phyloP scores from a whole-genome alignment of 2,797 vertebrate genomes.

The Muscicapa striata region DNA sequence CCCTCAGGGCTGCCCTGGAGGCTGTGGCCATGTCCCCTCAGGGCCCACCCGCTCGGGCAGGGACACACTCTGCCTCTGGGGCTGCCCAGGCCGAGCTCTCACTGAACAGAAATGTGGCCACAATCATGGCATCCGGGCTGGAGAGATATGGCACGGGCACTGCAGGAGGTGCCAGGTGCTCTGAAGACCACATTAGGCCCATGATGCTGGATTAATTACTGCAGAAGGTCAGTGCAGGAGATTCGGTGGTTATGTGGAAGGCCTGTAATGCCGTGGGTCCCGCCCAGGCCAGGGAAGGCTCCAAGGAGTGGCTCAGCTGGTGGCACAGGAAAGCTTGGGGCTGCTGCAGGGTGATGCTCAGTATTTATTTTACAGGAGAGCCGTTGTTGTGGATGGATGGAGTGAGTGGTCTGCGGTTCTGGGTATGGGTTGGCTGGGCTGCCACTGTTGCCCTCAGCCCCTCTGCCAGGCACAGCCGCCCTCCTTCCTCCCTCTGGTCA shows the following conservation, averaged over 20 bases:
- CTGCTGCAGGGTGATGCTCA: fast-evolving
- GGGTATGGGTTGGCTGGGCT: fast-evolving
- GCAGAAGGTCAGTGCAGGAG: neutral
- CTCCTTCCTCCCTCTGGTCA: neutral
- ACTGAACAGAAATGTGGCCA: fast-evolving
- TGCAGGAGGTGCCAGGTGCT: neutral
- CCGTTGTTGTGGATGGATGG: neutral
- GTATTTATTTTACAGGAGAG: neutral
- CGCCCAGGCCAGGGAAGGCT: neutral
- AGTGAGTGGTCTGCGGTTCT: fast-evolving
- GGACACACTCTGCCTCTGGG: neutral
- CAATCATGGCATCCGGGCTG: neutral
- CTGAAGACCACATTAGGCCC: neutral
- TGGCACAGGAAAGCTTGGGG: neutral
- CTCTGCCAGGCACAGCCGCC: too few species aligned
- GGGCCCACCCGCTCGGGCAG: neutral
- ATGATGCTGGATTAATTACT: neutral
- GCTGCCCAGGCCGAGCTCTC: neutral
- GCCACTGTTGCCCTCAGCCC: neutral
- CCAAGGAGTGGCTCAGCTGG: fast-evolving
- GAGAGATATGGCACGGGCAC: neutral
- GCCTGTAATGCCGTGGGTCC: neutral
- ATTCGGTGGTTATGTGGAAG: neutral
- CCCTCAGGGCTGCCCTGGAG: fast-evolving
- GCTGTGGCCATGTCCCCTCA: neutral